These are phyloP conservation scores for Plodia interpunctella DNA, from an alignment of 1,140 invertebrate genomes.

Conservation along the genomic window DNA sequence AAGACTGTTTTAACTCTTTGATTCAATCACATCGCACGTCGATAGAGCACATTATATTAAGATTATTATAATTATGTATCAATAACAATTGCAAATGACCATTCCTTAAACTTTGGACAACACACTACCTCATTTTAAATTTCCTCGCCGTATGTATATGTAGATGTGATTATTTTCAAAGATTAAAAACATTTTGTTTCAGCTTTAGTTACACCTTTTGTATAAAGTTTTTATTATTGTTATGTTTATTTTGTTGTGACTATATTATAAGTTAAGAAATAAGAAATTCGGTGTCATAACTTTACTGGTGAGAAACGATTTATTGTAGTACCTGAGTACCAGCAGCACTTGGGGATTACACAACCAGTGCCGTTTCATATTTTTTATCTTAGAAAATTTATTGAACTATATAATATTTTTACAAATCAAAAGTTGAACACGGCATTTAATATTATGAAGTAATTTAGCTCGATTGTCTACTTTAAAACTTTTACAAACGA, in stretches of 20 bases:
- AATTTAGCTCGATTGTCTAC: constrained; percentile 4
- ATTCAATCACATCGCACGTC: constrained; percentile 10
- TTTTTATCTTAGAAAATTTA: constrained; percentile 8
- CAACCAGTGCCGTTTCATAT: neutral
- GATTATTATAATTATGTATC: neutral
- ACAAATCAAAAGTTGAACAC: constrained; percentile 3
- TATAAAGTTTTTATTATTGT: constrained; percentile 10
- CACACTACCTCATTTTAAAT: constrained; percentile 12
- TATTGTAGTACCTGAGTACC: constrained; percentile 11
- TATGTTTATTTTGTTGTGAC: constrained; percentile 12
- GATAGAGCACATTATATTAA: neutral
- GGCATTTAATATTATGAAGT: constrained; percentile 9
- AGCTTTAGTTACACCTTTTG: neutral
- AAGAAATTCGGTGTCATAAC: constrained; percentile 12
- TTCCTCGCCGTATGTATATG: neutral
- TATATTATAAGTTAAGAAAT: constrained; percentile 11
- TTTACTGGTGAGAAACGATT: constrained; percentile 7
- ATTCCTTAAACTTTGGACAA: constrained; percentile 7
- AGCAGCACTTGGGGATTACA: constrained; percentile 6
- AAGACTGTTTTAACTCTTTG: constrained; percentile 12
- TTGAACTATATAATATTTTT: neutral
- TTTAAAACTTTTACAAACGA: constrained; percentile 12
- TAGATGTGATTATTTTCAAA: constrained; percentile 12
- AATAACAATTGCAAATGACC: constrained; percentile 1
- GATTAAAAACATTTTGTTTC: neutral